Percentiles rank a stretch among this genome's conserved stretches.
phyloP scores from a whole-genome alignment of 2,888 invertebrate species.

The Catocala nupta region DNA sequence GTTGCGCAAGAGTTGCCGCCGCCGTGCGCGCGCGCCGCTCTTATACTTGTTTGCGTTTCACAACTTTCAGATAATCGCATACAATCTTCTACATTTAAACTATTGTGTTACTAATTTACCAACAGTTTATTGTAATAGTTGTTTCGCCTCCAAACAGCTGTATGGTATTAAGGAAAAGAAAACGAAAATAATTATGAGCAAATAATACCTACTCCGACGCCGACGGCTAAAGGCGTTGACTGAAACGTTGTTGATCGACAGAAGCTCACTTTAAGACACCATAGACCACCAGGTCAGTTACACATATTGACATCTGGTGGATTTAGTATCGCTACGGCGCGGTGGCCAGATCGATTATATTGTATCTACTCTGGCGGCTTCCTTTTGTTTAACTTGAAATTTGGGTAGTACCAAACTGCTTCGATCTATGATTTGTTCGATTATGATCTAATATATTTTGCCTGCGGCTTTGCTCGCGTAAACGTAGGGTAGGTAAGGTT shows the following conservation, averaged over 20 bases:
- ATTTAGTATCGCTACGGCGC: no score
- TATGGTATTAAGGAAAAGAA: slow-evolving; percentile 8
- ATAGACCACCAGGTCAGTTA: slow-evolving; percentile 11
- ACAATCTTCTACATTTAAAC: slow-evolving; percentile 41
- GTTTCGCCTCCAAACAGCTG: slow-evolving; percentile 3
- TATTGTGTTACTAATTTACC: slow-evolving; percentile 45
- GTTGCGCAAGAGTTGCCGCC: slow-evolving; percentile 55
- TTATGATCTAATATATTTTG: no score
- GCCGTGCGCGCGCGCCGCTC: slow-evolving; percentile 33
- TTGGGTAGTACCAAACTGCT: no score
- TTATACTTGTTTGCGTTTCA: slow-evolving; percentile 45
- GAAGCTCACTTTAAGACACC: background rate
- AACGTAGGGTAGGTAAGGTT: no score
- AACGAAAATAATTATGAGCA: slow-evolving; percentile 6
- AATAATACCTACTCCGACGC: slow-evolving; percentile 13
- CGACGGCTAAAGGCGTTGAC: slow-evolving; percentile 17
- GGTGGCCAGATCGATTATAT: background rate
- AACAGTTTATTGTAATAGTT: slow-evolving; percentile 8
- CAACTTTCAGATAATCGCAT: slow-evolving; percentile 42
- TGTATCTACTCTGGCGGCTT: no score
- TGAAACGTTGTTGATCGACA: slow-evolving; percentile 13
- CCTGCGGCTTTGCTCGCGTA: no score
- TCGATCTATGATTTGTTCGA: no score
- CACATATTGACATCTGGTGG: no score
- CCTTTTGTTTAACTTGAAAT: no score